A percentile compares a stretch with the other conserved stretches of the same genome.
Evolutionary conservation across 2,888 invertebrate genomes (phyloP).

Genomic region (Dryocosmus kuriphilus): DNA sequence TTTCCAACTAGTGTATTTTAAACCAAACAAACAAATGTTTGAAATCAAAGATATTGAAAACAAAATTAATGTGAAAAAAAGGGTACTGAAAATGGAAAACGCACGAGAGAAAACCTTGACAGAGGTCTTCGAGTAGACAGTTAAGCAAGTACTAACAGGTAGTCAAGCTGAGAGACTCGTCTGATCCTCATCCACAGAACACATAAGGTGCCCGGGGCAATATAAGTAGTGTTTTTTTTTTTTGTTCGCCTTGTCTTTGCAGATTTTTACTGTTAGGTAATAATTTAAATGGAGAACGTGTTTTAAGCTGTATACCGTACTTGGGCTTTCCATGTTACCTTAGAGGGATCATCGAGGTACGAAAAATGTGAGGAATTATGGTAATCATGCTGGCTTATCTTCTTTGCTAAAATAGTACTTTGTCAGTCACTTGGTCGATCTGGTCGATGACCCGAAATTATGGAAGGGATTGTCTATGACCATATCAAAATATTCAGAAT

Average conservation of each 20-base stretch:
- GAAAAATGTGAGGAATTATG: conserved; percentile 11
- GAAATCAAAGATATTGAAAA: neutral
- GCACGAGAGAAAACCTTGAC: conserved; percentile 38
- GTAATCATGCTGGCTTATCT: conserved; percentile 9
- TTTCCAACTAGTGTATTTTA: neutral
- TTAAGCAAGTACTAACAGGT: conserved; percentile 68
- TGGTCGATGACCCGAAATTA: conserved; percentile 53
- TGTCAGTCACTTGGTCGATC: neutral
- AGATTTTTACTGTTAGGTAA: conserved; percentile 67
- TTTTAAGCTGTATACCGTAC: conserved; percentile 25
- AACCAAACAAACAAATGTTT: neutral
- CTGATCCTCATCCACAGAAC: conserved; percentile 61
- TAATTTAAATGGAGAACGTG: conserved; percentile 40
- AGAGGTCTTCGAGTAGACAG: conserved; percentile 63
- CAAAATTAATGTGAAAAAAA: neutral
- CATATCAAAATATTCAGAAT: neutral
- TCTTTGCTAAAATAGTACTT: neutral
- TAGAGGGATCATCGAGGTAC: neutral
- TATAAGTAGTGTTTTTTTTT: conserved; percentile 57
- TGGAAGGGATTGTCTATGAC: neutral
- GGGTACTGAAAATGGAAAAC: neutral
- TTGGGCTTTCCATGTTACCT: conserved; percentile 17
- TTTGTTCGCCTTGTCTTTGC: conserved; percentile 52
- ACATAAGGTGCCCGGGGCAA: conserved; percentile 60
- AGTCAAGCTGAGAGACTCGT: conserved; percentile 66